Evolutionary conservation across 2,888 invertebrate species (phyloP).

Genomic region (Bibio marci): DNA sequence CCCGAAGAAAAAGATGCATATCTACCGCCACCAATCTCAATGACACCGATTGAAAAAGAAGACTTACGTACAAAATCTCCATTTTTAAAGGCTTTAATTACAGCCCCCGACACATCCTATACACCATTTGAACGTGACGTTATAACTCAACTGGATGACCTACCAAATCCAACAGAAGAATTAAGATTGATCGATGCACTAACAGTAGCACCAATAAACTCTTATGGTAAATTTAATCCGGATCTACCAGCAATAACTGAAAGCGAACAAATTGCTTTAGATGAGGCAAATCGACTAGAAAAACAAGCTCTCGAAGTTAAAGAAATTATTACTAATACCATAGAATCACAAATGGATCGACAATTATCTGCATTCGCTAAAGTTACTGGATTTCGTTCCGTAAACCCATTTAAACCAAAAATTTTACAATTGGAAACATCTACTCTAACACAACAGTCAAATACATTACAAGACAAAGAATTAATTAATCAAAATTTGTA

Average conservation of each 20-base stretch:
- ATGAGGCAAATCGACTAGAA: not conserved
- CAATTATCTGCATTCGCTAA: slow-evolving; percentile 26
- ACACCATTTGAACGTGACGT: slow-evolving; percentile 37
- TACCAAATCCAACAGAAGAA: slow-evolving; percentile 28
- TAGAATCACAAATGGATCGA: slow-evolving; percentile 9
- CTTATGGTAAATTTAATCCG: slow-evolving; percentile 37
- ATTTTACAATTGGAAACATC: not conserved
- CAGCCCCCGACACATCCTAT: slow-evolving; percentile 44
- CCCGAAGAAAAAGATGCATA: slow-evolving; percentile 48
- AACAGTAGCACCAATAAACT: slow-evolving; percentile 43
- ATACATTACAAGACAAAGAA: not conserved
- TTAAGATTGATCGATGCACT: slow-evolving; percentile 39
- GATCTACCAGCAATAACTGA: slow-evolving; percentile 19
- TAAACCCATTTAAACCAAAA: slow-evolving; percentile 26
- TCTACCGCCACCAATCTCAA: slow-evolving; percentile 43
- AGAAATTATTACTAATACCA: not conserved
- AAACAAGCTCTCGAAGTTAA: slow-evolving; percentile 1
- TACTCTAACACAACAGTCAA: not conserved
- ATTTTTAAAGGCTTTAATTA: slow-evolving; percentile 47
- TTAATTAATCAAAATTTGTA: not conserved
- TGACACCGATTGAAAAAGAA: slow-evolving; percentile 33
- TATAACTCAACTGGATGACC: slow-evolving; percentile 24
- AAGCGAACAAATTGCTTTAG: slow-evolving; percentile 11
- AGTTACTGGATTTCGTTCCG: slow-evolving; percentile 13
- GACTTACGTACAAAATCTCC: slow-evolving; percentile 35